Evolutionary conservation across 2,113 vertebrate species (phyloP).

Genomic region (Salvelinus alpinus): DNA sequence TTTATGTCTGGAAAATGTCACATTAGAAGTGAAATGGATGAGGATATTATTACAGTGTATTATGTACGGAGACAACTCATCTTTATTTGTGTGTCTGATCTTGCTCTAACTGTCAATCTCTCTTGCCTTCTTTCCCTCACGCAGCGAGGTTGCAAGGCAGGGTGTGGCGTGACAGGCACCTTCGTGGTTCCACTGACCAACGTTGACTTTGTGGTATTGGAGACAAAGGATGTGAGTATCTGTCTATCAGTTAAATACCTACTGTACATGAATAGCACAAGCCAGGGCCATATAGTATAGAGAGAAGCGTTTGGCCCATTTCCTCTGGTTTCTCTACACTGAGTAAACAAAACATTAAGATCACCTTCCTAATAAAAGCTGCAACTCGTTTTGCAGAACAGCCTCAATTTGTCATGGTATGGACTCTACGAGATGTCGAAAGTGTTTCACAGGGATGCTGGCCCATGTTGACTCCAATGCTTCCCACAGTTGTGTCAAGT

Average conservation of each 20-base stretch:
- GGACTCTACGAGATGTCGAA: too few species aligned
- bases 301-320: too few species aligned
- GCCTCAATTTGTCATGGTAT: too few species aligned
- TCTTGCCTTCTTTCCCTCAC: background rate
- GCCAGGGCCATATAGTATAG: too few species aligned
- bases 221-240: slow-evolving; percentile 30
- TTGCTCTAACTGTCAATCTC: background rate
- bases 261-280: background rate
- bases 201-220: slow-evolving; percentile 39
- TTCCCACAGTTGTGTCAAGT: too few species aligned
- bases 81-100: background rate
- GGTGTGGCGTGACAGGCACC: slow-evolving; percentile 14
- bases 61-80: background rate
- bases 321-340: background rate
- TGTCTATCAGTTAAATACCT: background rate
- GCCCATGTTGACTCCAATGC: too few species aligned
- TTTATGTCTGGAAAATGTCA: background rate
- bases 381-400: too few species aligned
- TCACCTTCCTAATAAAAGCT: too few species aligned
- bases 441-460: too few species aligned
- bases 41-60: background rate
- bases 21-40: background rate
- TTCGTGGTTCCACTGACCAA: slow-evolving; percentile 28
- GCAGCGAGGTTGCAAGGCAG: slow-evolving; percentile 25
- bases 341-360: too few species aligned